Evolutionary conservation across 2,113 vertebrate genomes (phyloP).

Genomic region (Marmota flaviventris): DNA sequence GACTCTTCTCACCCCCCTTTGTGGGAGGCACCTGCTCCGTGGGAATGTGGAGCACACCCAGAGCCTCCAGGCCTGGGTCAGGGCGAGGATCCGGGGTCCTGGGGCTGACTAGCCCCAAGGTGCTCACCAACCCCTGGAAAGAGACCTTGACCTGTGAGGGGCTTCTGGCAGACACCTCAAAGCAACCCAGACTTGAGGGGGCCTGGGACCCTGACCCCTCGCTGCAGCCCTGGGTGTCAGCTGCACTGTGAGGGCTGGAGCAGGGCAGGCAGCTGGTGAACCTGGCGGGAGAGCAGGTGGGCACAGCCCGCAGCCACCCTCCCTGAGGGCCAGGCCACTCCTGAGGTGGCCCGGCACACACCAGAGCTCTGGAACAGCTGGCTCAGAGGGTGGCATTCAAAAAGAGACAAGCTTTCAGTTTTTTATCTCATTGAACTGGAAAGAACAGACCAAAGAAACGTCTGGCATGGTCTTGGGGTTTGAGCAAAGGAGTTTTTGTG

Average conservation of each 20-base stretch:
- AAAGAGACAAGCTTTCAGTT: neutral
- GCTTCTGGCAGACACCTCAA: neutral
- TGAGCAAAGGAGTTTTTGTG: neutral
- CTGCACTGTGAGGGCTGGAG: neutral
- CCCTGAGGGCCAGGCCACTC: neutral
- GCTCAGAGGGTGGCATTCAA: neutral
- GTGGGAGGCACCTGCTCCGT: neutral
- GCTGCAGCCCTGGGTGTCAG: neutral
- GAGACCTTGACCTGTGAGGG: neutral
- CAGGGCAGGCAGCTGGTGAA: fast-evolving
- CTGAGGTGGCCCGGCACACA: neutral
- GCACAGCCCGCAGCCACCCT: neutral
- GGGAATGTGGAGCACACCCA: neutral
- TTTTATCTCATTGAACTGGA: neutral
- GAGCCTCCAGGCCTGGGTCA: neutral
- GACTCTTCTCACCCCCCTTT: fast-evolving
- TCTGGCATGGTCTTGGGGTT: neutral
- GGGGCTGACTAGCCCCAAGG: neutral
- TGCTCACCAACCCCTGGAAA: neutral
- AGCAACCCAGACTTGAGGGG: neutral
- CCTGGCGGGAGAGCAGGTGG: neutral
- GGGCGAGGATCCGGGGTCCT: fast-evolving
- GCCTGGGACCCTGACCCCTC: neutral
- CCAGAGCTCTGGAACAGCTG: too few species aligned
- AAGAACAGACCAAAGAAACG: neutral